These are phyloP conservation scores for Meleagris gallopavo DNA, from an alignment of 2,113 vertebrate species.

Conservation along the genomic window DNA sequence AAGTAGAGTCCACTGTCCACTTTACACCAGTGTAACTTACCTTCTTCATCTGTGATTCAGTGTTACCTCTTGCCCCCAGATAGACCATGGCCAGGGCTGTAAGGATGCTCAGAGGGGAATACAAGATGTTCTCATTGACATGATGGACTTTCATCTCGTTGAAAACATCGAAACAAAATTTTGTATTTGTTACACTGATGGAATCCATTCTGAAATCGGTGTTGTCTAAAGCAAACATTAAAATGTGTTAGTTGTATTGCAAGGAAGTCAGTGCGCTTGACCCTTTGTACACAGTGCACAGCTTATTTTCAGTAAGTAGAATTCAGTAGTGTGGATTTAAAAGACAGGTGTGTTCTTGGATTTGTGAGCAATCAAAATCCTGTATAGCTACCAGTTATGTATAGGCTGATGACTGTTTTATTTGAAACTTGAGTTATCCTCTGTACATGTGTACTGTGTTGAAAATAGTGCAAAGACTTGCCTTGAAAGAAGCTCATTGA, in stretches of 20 bases:
- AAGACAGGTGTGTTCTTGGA: background rate
- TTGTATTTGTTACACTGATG: slow-evolving; percentile 77
- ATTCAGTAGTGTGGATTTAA: background rate
- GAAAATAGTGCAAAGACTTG: background rate
- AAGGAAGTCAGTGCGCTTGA: background rate
- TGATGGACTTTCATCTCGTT: slow-evolving; percentile 74
- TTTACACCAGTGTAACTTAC: slow-evolving; percentile 62
- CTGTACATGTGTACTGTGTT: background rate
- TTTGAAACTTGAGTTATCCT: background rate
- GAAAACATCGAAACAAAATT: slow-evolving; percentile 82
- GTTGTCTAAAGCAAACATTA: background rate
- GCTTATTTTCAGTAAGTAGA: background rate
- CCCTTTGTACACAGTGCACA: background rate
- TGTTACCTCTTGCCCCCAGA: slow-evolving; percentile 83
- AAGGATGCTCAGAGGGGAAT: slow-evolving; percentile 86
- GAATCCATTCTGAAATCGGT: slow-evolving; percentile 53
- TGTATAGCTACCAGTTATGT: background rate
- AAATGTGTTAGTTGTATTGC: background rate
- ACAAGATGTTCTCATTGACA: slow-evolving; percentile 78
- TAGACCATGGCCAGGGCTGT: slow-evolving; percentile 84
- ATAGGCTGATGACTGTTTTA: background rate
- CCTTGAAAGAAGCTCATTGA: background rate
- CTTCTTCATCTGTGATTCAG: slow-evolving; percentile 84
- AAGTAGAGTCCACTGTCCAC: background rate
- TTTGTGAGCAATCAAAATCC: background rate